Evolutionary conservation across 2,888 invertebrate species (phyloP).

Genomic region (Philereme transversata): DNA sequence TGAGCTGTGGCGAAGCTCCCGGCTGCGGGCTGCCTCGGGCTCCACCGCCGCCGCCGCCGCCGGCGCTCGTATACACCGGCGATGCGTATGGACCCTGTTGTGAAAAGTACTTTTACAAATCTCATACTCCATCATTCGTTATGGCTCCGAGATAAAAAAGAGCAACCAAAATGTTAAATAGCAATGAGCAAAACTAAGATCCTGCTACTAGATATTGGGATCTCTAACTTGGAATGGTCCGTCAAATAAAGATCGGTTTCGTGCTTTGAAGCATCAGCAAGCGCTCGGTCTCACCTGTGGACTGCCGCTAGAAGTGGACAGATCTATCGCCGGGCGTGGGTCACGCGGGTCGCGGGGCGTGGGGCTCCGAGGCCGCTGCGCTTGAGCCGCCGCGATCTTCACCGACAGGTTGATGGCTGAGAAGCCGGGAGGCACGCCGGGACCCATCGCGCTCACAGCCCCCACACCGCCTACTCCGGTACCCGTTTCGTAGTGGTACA

Average conservation of each 20-base stretch:
- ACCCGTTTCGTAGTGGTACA: constrained; percentile 91
- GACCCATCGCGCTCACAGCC: constrained; percentile 86
- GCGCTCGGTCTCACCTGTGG: constrained; percentile 87
- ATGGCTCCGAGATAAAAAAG: constrained; percentile 25
- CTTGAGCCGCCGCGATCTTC: constrained; percentile 91
- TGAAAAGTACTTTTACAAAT: constrained; percentile 60
- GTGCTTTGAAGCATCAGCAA: constrained; percentile 21
- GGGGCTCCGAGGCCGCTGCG: constrained; percentile 88
- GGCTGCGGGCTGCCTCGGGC: constrained; percentile 92
- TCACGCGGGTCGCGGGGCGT: constrained; percentile 91
- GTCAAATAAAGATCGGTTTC: constrained; percentile 4
- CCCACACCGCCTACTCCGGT: constrained; percentile 83
- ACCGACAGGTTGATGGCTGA: constrained; percentile 93
- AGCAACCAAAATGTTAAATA: constrained; percentile 31
- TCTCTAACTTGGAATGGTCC: constrained; percentile 17
- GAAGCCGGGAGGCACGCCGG: constrained; percentile 89
- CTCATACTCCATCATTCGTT: constrained; percentile 26
- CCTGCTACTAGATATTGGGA: constrained; percentile 14
- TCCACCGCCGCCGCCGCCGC: constrained; percentile 87
- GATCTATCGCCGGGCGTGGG: constrained; percentile 92
- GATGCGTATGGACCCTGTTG: constrained; percentile 90
- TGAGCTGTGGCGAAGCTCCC: constrained; percentile 91
- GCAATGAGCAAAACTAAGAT: constrained; percentile 30
- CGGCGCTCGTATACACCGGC: constrained; percentile 90
- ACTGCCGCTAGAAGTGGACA: constrained; percentile 94